A percentile compares a stretch with the other conserved stretches of the same genome.
Conservation (phyloP, 1,140 invertebrate species). For the Bombus fervidus region DNA sequence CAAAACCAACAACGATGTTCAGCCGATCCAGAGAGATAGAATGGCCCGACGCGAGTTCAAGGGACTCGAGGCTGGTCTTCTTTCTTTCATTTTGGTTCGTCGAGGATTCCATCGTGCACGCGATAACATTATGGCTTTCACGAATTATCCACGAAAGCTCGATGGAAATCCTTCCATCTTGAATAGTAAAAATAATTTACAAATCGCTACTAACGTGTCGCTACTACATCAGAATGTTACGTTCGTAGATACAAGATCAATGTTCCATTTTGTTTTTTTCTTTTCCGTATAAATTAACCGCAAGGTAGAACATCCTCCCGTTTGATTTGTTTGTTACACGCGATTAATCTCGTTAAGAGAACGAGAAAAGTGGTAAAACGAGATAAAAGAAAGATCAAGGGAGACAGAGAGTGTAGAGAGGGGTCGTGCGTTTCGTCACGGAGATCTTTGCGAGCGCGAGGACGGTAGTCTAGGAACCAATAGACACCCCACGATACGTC, state of each 20-base stretch:
- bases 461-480: slow-evolving; percentile 66
- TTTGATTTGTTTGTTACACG: background rate
- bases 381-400: background rate
- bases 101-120: slow-evolving; percentile 5
- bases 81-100: slow-evolving; percentile 18
- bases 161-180: background rate
- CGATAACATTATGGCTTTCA: background rate
- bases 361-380: background rate
- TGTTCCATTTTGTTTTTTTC: background rate
- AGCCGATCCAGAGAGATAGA: background rate
- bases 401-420: background rate
- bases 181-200: slow-evolving; percentile 54
- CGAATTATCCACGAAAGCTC: background rate
- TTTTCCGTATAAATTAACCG: slow-evolving; percentile 15
- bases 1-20: background rate
- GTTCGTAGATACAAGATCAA: slow-evolving; percentile 35
- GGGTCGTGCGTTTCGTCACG: slow-evolving; percentile 40
- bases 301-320: background rate
- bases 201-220: slow-evolving; percentile 44
- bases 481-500: slow-evolving; percentile 42
- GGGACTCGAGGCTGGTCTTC: slow-evolving; percentile 27
- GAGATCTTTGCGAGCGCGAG: slow-evolving; percentile 57
- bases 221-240: slow-evolving; percentile 48
- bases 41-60: slow-evolving; percentile 30
- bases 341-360: background rate